Evolutionary conservation across 1,140 invertebrate genomes (phyloP).

Genomic region (Ptiloglossa arizonensis): DNA sequence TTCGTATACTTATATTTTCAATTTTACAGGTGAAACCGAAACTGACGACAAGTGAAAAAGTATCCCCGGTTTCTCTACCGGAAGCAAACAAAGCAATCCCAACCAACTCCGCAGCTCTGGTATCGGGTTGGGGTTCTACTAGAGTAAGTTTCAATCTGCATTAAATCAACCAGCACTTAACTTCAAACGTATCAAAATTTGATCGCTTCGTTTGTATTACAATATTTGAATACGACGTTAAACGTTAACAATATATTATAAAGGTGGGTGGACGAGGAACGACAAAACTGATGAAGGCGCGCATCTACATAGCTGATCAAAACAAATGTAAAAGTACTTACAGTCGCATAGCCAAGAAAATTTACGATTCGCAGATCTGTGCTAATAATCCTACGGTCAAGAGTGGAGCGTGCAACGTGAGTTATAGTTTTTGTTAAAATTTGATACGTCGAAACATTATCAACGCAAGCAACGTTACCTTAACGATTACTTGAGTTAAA

Average conservation of each 20-base stretch:
- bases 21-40: conserved; percentile 36
- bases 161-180: neutral
- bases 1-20: neutral
- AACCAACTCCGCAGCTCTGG: conserved; percentile 17
- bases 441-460: neutral
- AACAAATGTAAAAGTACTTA: conserved; percentile 42
- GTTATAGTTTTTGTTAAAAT: neutral
- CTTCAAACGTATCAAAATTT: too few species aligned
- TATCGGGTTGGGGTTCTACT: conserved; percentile 65
- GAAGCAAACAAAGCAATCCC: conserved; percentile 13
- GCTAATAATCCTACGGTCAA: conserved; percentile 34
- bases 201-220: too few species aligned
- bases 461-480: too few species aligned
- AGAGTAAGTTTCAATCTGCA: conserved; percentile 35
- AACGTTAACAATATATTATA: neutral
- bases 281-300: conserved; percentile 35
- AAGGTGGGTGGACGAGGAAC: conserved; percentile 30
- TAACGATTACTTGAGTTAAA: too few species aligned
- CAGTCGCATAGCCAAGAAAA: neutral
- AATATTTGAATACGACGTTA: too few species aligned
- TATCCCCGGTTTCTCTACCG: conserved; percentile 47
- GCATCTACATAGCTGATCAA: conserved; percentile 47
- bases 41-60: neutral
- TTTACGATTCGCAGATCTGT: conserved; percentile 58
- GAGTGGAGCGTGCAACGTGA: conserved; percentile 63